These are phyloP conservation scores for Rhinolophus sinicus DNA, from an alignment of 2,113 vertebrate genomes.

Conservation along the genomic window DNA sequence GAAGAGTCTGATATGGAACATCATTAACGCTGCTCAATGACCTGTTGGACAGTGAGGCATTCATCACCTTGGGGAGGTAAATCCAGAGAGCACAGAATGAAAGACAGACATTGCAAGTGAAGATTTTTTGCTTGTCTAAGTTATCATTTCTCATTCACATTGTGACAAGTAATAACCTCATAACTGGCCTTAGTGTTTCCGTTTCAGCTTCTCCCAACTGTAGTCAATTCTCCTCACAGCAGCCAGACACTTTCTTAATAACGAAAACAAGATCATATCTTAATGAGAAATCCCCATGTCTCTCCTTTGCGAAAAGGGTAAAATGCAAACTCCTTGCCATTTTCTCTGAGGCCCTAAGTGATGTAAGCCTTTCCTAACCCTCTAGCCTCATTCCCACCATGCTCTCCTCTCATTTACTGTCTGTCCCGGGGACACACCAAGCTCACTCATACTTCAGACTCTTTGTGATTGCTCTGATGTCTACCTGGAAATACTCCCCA, in stretches of 20 bases:
- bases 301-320: not conserved
- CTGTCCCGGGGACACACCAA: not conserved
- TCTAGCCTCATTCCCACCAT: not conserved
- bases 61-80: not conserved
- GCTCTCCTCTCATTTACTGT: not conserved
- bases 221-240: not conserved
- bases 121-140: not conserved
- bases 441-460: not conserved
- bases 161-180: not conserved
- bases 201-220: not conserved
- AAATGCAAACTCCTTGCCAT: not conserved
- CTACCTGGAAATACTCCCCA: not conserved
- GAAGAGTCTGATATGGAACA: not conserved
- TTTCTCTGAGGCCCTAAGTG: not conserved
- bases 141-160: not conserved
- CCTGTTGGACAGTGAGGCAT: not conserved
- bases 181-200: not conserved
- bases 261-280: not conserved
- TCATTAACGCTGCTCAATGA: not conserved
- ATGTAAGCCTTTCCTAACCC: not conserved
- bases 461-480: not conserved
- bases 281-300: not conserved
- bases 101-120: not conserved
- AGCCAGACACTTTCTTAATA: not conserved
- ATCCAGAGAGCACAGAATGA: not conserved